Base-by-base conservation (phyloP, 2,113 vertebrate species). In the Calonectris borealis region DNA sequence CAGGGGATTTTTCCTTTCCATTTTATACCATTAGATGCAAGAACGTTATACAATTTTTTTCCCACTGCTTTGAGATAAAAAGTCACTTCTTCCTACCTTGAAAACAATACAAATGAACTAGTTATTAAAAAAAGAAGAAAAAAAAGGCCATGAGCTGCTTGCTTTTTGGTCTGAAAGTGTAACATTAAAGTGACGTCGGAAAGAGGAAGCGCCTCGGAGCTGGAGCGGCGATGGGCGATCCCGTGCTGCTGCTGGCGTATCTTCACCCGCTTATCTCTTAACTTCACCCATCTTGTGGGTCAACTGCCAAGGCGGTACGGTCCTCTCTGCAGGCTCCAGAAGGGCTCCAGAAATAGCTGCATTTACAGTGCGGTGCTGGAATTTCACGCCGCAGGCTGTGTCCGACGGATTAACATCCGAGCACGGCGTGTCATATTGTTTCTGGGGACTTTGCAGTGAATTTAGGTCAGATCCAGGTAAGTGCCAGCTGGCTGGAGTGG, bases 171-270 rank as follows among this genome's bases (percentile, higher is more conserved):
- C 40, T 40, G 52, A 77, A 68, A 13, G 25, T 4, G 11, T 64
- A 17, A 38, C 31, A 2, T 16, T 25, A 2, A 71, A 27, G 89
- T 65, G 83, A 90, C 34, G 3, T 44, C 11, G 9, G 55, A 36
- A 91, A 36, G 82, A 86, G 71, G 92, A 96, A 95, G 68, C 7
- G 0, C 24, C 79, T 16, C 3, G 0, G 49, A 70, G 82, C 64
- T 2, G 38, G 29, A 73, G 49, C 6, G 0, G 29, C 0, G 2
- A 16, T 0, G 2, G 48, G 52, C 1, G 9, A 76, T 72, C 34
- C 71, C 0, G 1, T 1, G 2, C 55, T n/a, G 76, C 82, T 32
- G 26, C 58, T 55, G 64, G 13, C 1, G 3, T 34, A 27, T 81
- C 90, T 87, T 49, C 65, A 22, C 40, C 7, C 2, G 0, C 36